Conservation (phyloP, 2,113 vertebrate genomes). For the Helogale parvula region DNA sequence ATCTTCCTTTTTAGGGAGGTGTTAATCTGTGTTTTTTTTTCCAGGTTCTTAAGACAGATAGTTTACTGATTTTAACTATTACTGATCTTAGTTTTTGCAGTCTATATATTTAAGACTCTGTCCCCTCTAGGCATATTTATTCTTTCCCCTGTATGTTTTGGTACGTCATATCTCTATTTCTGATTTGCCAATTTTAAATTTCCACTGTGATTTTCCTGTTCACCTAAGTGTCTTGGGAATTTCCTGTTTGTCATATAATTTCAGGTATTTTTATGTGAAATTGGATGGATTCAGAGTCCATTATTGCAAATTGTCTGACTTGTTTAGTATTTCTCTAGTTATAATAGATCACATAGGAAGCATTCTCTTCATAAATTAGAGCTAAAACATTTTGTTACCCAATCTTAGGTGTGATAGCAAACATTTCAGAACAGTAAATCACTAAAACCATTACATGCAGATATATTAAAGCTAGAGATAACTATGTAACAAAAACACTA, state of each 20-base stretch:
- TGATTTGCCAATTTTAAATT: not conserved
- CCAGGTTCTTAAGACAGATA: not conserved
- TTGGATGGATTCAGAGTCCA: not conserved
- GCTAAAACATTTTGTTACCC: not conserved
- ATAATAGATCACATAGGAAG: not conserved
- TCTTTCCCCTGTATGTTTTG: not conserved
- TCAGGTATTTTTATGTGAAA: not conserved
- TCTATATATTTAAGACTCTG: not conserved
- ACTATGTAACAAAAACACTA: not conserved
- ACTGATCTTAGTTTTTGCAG: not conserved
- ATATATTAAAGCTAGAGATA: not conserved
- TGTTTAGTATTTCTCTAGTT: not conserved
- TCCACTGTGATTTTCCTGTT: not conserved
- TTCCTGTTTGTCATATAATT: not conserved
- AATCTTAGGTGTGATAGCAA: not conserved
- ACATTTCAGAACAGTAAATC: not conserved
- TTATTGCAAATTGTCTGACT: not conserved
- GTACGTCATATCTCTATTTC: not conserved
- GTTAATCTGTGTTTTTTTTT: not conserved
- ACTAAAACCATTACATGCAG: not conserved
- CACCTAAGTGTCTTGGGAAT: not conserved
- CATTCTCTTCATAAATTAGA: not conserved
- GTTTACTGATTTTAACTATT: not conserved
- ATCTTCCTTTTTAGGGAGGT: rapidly evolving
- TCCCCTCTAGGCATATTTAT: not conserved